Percentiles rank a stretch among this genome's conserved stretches.
phyloP scores from a whole-genome alignment of 2,888 invertebrate genomes.

The Eucera pruinosa region DNA sequence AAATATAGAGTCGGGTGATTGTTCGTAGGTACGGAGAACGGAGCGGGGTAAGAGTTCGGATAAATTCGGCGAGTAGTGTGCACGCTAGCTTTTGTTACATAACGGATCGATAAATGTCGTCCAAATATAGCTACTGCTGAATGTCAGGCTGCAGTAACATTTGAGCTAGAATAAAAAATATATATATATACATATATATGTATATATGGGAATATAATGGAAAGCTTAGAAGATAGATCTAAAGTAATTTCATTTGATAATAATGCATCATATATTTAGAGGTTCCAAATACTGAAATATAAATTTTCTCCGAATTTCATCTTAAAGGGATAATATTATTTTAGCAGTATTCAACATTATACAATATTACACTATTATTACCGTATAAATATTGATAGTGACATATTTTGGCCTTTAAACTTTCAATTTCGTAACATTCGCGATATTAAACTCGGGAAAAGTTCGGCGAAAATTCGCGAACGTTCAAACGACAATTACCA shows the following conservation, averaged over 20 bases:
- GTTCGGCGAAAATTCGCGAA: too few species aligned
- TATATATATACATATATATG: too few species aligned
- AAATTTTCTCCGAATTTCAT: too few species aligned
- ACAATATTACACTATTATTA: too few species aligned
- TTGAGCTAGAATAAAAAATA: background rate
- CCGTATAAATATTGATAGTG: too few species aligned
- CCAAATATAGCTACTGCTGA: background rate
- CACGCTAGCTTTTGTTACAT: slow-evolving; percentile 23
- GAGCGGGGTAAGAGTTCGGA: background rate
- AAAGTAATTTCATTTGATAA: background rate
- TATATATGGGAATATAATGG: too few species aligned
- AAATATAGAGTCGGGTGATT: slow-evolving; percentile 15
- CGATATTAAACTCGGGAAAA: background rate
- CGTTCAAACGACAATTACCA: background rate
- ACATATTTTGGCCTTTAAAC: too few species aligned
- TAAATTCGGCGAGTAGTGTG: background rate
- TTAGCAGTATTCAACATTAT: too few species aligned
- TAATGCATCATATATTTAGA: too few species aligned
- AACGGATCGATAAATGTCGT: slow-evolving; percentile 23
- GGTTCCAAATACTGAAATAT: too few species aligned
- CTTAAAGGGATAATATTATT: too few species aligned
- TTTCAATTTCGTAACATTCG: background rate
- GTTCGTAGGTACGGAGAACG: background rate
- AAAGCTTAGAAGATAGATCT: too few species aligned
- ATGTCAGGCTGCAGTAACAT: background rate